phyloP scores from a whole-genome alignment of 2,888 invertebrate species.

The Exocentrus adspersus region DNA sequence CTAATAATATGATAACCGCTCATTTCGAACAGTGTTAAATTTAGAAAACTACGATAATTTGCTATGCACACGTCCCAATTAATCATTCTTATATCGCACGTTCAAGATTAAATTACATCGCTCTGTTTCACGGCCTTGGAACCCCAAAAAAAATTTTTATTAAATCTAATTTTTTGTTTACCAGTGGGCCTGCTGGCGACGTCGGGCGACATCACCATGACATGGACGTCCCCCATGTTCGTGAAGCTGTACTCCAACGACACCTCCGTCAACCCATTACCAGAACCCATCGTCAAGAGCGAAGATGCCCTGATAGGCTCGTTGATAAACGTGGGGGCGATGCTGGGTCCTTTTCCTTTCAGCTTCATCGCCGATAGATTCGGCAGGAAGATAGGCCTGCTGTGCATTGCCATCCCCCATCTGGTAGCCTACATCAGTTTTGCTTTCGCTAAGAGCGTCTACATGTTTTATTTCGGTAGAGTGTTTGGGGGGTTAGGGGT shows the following conservation, averaged over 20 bases:
- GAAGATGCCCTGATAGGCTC: conserved; percentile 67
- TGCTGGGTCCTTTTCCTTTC: conserved; percentile 73
- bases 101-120: too few relatives aligned
- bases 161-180: conserved; percentile 34
- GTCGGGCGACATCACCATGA: conserved; percentile 44
- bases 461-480: conserved; percentile 58
- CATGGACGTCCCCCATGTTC: conserved; percentile 51
- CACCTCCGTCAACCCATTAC: conserved; percentile 55
- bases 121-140: too few relatives aligned
- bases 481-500: conserved; percentile 70
- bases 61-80: too few relatives aligned
- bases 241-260: conserved; percentile 47
- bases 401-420: conserved; percentile 61
- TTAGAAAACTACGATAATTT: too few relatives aligned
- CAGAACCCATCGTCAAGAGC: conserved; percentile 50
- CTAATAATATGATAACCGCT: too few relatives aligned
- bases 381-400: conserved; percentile 74
- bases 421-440: conserved; percentile 42
- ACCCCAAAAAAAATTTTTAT: too few relatives aligned
- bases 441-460: conserved; percentile 41
- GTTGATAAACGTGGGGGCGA: conserved; percentile 63
- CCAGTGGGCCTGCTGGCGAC: conserved; percentile 47
- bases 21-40: too few relatives aligned
- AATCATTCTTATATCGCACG: too few relatives aligned
- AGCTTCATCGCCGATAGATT: conserved; percentile 72